phyloP scores from a whole-genome alignment of 92 coral and sea anemone species.

The Palythoa grandis region DNA sequence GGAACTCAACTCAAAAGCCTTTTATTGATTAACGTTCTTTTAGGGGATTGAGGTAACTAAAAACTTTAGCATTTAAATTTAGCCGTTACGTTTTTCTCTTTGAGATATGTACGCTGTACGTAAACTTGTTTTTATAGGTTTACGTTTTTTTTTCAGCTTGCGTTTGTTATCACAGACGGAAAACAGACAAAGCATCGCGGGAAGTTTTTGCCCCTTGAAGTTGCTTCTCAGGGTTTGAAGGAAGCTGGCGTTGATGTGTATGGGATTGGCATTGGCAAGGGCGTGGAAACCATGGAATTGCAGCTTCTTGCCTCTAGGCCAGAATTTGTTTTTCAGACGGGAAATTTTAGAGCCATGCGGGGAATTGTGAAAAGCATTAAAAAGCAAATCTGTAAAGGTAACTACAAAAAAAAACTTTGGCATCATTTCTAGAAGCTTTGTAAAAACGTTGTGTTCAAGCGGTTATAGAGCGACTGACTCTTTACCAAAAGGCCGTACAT shows the following conservation, averaged over 20 bases:
- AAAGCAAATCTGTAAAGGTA: conserved; percentile 20
- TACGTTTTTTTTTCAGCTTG: conserved; percentile 13
- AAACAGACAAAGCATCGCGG: conserved; percentile 38
- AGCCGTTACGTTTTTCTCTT: no score
- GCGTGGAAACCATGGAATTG: conserved; percentile 7
- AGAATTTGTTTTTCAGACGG: conserved; percentile 14
- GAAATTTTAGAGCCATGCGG: conserved; percentile 5
- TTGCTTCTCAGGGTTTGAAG: conserved; percentile 29
- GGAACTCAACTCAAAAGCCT: no score
- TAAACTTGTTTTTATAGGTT: no score
- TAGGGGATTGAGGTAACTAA: no score
- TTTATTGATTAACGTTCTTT: no score
- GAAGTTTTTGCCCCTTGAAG: background rate
- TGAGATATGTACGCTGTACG: no score
- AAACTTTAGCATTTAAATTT: no score
- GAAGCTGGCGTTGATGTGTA: conserved; percentile 19
- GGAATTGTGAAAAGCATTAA: conserved; percentile 18
- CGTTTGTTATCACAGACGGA: conserved; percentile 39
- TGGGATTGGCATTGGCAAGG: conserved; percentile 19
- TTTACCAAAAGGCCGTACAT: no score
- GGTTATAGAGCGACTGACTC: no score
- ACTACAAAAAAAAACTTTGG: background rate
- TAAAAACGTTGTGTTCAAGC: no score
- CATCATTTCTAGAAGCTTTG: background rate
- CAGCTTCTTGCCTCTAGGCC: background rate